A percentile compares a stretch with the other conserved stretches of the same genome.
phyloP scores from a whole-genome alignment of 2,113 vertebrate genomes.

The Chionomys nivalis region DNA sequence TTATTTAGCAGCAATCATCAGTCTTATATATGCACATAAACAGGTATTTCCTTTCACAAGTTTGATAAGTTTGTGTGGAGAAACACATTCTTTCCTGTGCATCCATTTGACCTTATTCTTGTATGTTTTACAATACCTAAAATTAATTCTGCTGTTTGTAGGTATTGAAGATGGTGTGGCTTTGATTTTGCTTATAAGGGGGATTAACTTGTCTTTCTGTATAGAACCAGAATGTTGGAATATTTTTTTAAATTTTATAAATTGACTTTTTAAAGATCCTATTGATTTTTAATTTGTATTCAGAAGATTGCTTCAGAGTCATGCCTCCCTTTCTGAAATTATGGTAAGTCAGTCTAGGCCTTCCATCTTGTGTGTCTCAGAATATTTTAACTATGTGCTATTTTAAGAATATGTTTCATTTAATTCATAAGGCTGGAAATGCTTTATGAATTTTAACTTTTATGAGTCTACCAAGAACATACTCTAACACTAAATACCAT shows the following conservation, averaged over 20 bases:
- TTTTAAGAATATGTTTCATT: slow-evolving; percentile 37
- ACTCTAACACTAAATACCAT: slow-evolving; percentile 12
- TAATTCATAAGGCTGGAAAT: slow-evolving; percentile 7
- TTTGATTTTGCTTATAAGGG: slow-evolving; percentile 36
- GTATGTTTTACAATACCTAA: background rate
- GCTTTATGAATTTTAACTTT: slow-evolving; percentile 26
- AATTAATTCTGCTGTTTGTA: slow-evolving; percentile 46
- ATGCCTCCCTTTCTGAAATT: background rate
- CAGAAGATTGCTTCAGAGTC: background rate
- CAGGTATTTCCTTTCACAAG: background rate
- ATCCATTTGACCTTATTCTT: background rate
- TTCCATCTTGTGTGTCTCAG: background rate
- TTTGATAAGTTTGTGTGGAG: background rate
- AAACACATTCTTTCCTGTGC: background rate
- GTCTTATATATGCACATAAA: background rate
- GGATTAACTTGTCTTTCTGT: background rate
- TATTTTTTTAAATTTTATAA: background rate
- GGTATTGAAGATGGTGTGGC: background rate
- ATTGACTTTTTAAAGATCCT: slow-evolving; percentile 34
- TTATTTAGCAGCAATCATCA: background rate
- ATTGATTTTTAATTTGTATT: background rate
- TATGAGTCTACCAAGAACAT: background rate
- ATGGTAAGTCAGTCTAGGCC: background rate
- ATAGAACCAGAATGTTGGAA: background rate
- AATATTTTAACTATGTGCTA: background rate